Evolutionary conservation across 2,113 vertebrate genomes (phyloP).

Genomic region (Romanogobio albipinnatus): DNA sequence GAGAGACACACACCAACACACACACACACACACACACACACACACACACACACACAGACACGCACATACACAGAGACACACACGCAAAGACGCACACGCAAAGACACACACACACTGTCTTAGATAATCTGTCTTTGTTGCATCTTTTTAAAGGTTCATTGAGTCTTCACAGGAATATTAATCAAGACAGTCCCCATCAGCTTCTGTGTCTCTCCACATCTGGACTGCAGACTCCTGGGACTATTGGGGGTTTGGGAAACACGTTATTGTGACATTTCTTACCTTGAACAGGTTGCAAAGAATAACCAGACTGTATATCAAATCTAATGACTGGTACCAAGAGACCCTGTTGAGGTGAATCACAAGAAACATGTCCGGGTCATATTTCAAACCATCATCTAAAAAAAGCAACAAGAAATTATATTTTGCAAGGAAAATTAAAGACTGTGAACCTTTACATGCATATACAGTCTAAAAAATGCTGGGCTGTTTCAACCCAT

Average conservation of each 20-base stretch:
- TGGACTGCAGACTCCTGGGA: slow-evolving; percentile 10
- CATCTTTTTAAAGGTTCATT: slow-evolving; percentile 21
- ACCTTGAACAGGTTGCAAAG: slow-evolving; percentile 9
- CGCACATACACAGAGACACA: too few species aligned
- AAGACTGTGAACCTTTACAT: too few species aligned
- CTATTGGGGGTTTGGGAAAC: not conserved
- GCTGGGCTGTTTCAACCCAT: too few species aligned
- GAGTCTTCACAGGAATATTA: slow-evolving; percentile 29
- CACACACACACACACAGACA: too few species aligned
- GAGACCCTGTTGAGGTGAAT: not conserved
- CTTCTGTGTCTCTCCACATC: slow-evolving; percentile 53
- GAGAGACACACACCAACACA: too few species aligned
- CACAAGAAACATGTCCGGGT: not conserved
- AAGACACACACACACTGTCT: not conserved
- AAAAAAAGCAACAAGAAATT: not conserved
- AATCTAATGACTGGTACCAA: not conserved
- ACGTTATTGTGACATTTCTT: not conserved
- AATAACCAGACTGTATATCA: slow-evolving; percentile 9
- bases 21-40: too few species aligned
- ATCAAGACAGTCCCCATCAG: slow-evolving; percentile 43
- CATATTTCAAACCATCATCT: not conserved
- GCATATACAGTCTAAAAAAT: too few species aligned
- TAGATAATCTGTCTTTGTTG: slow-evolving; percentile 29
- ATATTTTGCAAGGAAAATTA: not conserved
- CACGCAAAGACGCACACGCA: not conserved